Evolutionary conservation across 2,113 vertebrate species (phyloP).

Genomic region (Urocitellus parryii): DNA sequence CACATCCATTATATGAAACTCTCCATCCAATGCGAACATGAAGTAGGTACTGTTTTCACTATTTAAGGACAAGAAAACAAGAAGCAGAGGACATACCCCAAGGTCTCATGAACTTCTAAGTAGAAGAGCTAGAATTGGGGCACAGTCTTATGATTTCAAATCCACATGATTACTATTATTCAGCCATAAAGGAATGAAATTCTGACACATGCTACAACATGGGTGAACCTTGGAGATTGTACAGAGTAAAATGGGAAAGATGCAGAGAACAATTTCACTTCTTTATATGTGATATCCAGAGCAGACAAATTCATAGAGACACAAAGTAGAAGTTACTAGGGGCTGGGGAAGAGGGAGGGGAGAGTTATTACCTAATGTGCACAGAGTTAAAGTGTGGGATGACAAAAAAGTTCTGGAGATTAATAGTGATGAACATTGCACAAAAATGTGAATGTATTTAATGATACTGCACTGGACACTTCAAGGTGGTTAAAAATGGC

Average conservation of each 20-base stretch:
- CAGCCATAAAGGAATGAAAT: slow-evolving; percentile 35
- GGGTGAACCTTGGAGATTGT: background rate
- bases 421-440: background rate
- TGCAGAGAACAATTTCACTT: background rate
- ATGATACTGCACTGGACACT: background rate
- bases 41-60: slow-evolving; percentile 66
- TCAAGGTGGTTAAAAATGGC: background rate
- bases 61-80: slow-evolving; percentile 70
- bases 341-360: background rate
- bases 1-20: slow-evolving; percentile 72
- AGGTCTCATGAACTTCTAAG: slow-evolving; percentile 58
- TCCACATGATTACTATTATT: background rate
- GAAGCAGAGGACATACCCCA: no score
- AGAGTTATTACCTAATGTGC: background rate
- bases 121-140: background rate
- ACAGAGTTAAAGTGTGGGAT: background rate
- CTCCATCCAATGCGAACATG: slow-evolving; percentile 32
- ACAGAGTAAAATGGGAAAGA: background rate
- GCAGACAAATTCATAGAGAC: background rate
- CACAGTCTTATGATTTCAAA: background rate
- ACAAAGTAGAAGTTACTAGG: background rate
- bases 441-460: background rate
- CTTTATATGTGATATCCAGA: background rate
- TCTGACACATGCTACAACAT: background rate
- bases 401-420: background rate